phyloP scores from a whole-genome alignment of 2,888 invertebrate species.

The Andrena bucephala region DNA sequence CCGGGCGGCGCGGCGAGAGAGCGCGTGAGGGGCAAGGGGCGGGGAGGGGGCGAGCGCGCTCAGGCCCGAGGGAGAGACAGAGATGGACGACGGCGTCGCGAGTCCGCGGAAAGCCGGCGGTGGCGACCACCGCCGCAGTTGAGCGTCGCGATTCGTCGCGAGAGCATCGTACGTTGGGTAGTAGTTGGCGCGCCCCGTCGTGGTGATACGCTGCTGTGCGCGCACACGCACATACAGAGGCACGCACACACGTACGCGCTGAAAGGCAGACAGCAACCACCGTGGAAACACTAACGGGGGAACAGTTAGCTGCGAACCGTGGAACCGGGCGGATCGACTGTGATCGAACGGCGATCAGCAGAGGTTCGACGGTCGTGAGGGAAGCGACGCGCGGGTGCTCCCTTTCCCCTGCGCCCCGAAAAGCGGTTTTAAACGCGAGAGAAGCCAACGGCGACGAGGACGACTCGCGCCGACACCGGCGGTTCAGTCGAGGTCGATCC shows the following conservation, averaged over 20 bases:
- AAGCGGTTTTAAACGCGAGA: slow-evolving; percentile 43
- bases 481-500: slow-evolving; percentile 71
- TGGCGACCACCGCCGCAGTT: slow-evolving; percentile 81
- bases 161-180: slow-evolving; percentile 66
- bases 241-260: slow-evolving; percentile 2
- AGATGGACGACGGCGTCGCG: slow-evolving; percentile 72
- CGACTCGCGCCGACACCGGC: slow-evolving; percentile 45
- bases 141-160: slow-evolving; percentile 79
- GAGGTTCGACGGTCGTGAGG: slow-evolving; percentile 39
- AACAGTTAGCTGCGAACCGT: slow-evolving; percentile 48
- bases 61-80: slow-evolving; percentile 14
- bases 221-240: not conserved
- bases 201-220: slow-evolving; percentile 5
- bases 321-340: slow-evolving; percentile 43
- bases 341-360: slow-evolving; percentile 31
- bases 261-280: not conserved
- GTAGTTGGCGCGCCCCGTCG: slow-evolving; percentile 19
- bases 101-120: slow-evolving; percentile 78
- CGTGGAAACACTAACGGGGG: slow-evolving; percentile 17
- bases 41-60: slow-evolving; percentile 2
- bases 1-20: slow-evolving; percentile 32
- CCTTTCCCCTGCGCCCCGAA: slow-evolving; percentile 42
- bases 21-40: slow-evolving; percentile 25
- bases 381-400: slow-evolving; percentile 26
- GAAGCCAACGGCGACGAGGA: slow-evolving; percentile 13